These are phyloP conservation scores for Cervus canadensis DNA, from an alignment of 2,113 vertebrate genomes.

Conservation along the genomic window DNA sequence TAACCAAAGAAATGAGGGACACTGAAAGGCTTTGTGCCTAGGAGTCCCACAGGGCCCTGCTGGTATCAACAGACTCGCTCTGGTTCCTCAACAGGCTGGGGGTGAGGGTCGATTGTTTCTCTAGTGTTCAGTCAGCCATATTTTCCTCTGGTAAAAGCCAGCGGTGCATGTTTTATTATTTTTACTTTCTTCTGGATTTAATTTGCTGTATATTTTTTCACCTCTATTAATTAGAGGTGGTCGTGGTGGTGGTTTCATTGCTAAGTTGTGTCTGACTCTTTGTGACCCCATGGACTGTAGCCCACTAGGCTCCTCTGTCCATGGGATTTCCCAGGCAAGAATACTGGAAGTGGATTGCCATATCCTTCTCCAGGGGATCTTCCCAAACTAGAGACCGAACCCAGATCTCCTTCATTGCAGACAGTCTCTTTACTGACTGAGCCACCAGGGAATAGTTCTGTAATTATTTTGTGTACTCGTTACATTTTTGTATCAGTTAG, in stretches of 20 bases:
- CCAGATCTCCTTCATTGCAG: too few species aligned
- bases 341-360: too few species aligned
- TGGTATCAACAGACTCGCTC: background rate
- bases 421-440: background rate
- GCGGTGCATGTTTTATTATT: background rate
- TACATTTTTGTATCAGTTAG: background rate
- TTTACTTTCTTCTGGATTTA: background rate
- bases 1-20: background rate
- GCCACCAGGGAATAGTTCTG: background rate
- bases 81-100: background rate
- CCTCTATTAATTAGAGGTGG: background rate
- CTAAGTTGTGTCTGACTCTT: too few species aligned
- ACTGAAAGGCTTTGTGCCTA: background rate
- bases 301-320: too few species aligned
- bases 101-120: background rate
- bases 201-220: background rate
- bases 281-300: background rate
- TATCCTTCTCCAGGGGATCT: too few species aligned
- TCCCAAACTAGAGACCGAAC: too few species aligned
- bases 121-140: background rate
- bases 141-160: background rate
- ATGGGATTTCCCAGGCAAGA: too few species aligned
- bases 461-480: background rate
- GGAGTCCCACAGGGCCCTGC: background rate
- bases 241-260: background rate